Evolutionary conservation across 2,797 vertebrate species (phyloP).

Genomic region (Pempheris klunzingeri): DNA sequence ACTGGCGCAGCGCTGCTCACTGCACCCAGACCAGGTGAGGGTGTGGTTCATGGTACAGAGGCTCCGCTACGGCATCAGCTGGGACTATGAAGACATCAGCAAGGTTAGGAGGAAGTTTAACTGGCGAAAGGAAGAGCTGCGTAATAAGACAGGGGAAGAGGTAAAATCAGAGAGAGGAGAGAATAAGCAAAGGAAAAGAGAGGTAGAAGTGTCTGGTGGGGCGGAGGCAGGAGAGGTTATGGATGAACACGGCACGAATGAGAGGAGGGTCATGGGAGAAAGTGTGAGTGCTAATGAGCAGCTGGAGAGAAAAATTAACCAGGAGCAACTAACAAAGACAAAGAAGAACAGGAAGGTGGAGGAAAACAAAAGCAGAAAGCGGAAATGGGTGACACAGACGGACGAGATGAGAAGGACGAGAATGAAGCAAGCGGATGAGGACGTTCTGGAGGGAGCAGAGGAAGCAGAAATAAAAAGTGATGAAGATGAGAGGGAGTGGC

Average conservation of each 20-base stretch:
- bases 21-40: slow-evolving; percentile 88
- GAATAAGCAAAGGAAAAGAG: neutral
- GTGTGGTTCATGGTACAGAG: slow-evolving; percentile 92
- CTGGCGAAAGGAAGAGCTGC: neutral
- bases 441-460: neutral
- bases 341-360: neutral
- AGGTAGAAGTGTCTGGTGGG: neutral
- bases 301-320: neutral
- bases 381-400: neutral
- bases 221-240: neutral
- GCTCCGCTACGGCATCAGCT: slow-evolving; percentile 90
- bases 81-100: slow-evolving; percentile 87
- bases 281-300: neutral
- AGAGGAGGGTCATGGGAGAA: neutral
- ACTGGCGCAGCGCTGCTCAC: slow-evolving; percentile 84
- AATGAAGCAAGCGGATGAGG: neutral
- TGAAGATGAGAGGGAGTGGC: neutral
- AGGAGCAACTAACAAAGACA: neutral
- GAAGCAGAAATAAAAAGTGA: neutral
- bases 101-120: slow-evolving; percentile 71
- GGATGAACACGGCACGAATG: neutral
- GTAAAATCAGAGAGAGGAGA: neutral
- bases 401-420: slow-evolving; percentile 11
- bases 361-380: slow-evolving; percentile 12
- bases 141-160: rapidly evolving